Percentiles rank a stretch among this genome's conserved stretches.
Evolutionary conservation across 2,888 invertebrate species (phyloP).

Genomic region (Syritta pipiens): DNA sequence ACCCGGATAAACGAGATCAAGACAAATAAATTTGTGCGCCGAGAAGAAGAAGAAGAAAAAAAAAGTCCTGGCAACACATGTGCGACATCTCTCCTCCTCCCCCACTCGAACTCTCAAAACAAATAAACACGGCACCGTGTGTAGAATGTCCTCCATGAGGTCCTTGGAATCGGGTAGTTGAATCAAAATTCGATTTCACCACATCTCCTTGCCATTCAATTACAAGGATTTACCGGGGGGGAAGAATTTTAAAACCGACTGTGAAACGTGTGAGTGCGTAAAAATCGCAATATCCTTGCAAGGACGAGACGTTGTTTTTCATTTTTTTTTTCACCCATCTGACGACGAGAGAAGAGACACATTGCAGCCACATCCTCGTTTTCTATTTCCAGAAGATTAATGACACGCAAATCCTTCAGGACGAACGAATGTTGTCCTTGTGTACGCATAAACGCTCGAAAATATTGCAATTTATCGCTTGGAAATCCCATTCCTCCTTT

Average conservation of each 20-base stretch:
- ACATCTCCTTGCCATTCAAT: background rate
- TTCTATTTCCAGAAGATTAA: slow-evolving; percentile 44
- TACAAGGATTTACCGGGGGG: no score
- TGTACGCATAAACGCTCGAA: slow-evolving; percentile 47
- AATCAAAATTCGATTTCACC: slow-evolving; percentile 59
- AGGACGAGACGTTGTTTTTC: slow-evolving; percentile 18
- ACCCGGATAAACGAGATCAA: background rate
- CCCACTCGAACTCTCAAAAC: slow-evolving; percentile 27
- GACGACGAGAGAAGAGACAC: slow-evolving; percentile 8
- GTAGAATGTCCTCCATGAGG: background rate
- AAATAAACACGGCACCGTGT: slow-evolving; percentile 42
- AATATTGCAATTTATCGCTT: slow-evolving; percentile 64
- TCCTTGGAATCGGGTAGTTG: slow-evolving; percentile 34
- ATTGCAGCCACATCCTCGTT: slow-evolving; percentile 38
- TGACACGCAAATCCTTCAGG: slow-evolving; percentile 59
- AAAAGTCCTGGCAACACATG: slow-evolving; percentile 23
- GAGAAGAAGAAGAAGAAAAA: background rate
- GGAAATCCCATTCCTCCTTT: slow-evolving; percentile 36
- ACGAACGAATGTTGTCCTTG: slow-evolving; percentile 14
- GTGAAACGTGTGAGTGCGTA: slow-evolving; percentile 52
- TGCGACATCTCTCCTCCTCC: slow-evolving; percentile 17
- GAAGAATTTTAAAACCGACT: slow-evolving; percentile 4
- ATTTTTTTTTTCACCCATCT: slow-evolving; percentile 27
- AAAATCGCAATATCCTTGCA: slow-evolving; percentile 52
- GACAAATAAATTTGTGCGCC: background rate